Evolutionary conservation across 2,888 invertebrate species (phyloP).

Genomic region (Thecocarcelia acutangulata): DNA sequence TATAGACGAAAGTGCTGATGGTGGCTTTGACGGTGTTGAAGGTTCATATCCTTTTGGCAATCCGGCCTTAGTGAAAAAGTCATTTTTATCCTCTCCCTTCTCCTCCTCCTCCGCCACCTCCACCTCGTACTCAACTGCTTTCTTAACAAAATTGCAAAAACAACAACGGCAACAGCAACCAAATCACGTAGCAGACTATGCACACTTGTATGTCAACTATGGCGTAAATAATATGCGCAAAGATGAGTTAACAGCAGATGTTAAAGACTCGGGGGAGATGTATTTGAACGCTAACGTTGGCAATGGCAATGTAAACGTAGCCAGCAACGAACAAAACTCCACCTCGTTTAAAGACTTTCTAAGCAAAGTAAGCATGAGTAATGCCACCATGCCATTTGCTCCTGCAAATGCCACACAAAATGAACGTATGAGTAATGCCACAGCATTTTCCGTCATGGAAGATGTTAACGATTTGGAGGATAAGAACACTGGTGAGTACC

Average conservation of each 20-base stretch:
- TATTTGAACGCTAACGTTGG: constrained; percentile 32
- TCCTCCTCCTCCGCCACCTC: background rate
- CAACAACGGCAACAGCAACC: constrained; percentile 51
- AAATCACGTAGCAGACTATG: constrained; percentile 71
- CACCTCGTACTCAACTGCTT: constrained; percentile 55
- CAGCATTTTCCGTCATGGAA: constrained; percentile 76
- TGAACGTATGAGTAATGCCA: constrained; percentile 76
- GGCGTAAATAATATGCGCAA: constrained; percentile 78
- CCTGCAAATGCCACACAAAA: constrained; percentile 60
- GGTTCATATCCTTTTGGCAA: constrained; percentile 80
- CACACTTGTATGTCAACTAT: constrained; percentile 74
- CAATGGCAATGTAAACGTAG: constrained; percentile 68
- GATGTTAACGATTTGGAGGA: constrained; percentile 72
- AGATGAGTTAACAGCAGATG: constrained; percentile 77
- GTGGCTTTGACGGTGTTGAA: constrained; percentile 78
- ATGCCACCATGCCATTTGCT: constrained; percentile 45
- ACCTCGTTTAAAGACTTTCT: constrained; percentile 67
- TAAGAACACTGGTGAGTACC: constrained; percentile 60
- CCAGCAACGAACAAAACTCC: constrained; percentile 69
- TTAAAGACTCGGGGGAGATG: constrained; percentile 71
- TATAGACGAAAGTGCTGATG: constrained; percentile 78
- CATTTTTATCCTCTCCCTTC: constrained; percentile 15
- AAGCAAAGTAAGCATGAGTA: constrained; percentile 57
- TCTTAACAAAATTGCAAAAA: constrained; percentile 54
- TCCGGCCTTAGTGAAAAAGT: constrained; percentile 64